Evolutionary conservation across 2,888 invertebrate genomes (phyloP).

Genomic region (Ophioninae sp.): DNA sequence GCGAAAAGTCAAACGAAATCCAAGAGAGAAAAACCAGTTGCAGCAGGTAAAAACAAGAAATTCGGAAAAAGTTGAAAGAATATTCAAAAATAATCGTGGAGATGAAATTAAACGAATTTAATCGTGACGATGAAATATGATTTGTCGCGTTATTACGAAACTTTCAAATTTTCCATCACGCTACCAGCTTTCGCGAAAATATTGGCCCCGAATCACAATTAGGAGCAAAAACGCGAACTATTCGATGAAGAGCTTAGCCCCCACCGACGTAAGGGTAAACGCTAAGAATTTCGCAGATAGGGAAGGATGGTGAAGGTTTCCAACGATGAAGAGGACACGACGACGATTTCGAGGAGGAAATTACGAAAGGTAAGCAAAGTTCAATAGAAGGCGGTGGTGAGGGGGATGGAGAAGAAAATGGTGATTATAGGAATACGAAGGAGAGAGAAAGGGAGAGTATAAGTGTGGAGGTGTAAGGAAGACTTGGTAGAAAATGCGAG

Average conservation of each 20-base stretch:
- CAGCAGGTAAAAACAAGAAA: background rate
- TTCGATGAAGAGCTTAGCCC: too few species aligned
- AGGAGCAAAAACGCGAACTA: too few species aligned
- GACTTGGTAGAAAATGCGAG: slow-evolving; percentile 50
- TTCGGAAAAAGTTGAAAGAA: slow-evolving; percentile 1
- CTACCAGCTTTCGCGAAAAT: too few species aligned
- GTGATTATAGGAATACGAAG: slow-evolving; percentile 51
- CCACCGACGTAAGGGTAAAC: background rate
- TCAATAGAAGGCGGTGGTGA: slow-evolving; percentile 26
- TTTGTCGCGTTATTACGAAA: too few species aligned
- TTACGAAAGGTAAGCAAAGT: slow-evolving; percentile 54
- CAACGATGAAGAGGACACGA: slow-evolving; percentile 43
- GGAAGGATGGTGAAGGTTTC: slow-evolving; percentile 36
- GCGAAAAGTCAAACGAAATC: background rate
- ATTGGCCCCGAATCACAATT: too few species aligned
- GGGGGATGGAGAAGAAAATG: slow-evolving; percentile 48
- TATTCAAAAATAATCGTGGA: background rate
- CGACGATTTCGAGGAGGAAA: slow-evolving; percentile 32
- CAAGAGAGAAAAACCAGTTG: background rate
- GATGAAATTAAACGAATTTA: too few species aligned
- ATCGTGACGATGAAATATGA: too few species aligned
- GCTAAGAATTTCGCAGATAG: slow-evolving; percentile 5
- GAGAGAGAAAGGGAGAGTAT: slow-evolving; percentile 53
- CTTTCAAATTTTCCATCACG: too few species aligned
- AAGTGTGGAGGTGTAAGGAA: slow-evolving; percentile 54